Percentiles rank a stretch among this genome's conserved stretches.
Conservation (phyloP, 2,797 vertebrate species). For the Halcyon chelicuti region DNA sequence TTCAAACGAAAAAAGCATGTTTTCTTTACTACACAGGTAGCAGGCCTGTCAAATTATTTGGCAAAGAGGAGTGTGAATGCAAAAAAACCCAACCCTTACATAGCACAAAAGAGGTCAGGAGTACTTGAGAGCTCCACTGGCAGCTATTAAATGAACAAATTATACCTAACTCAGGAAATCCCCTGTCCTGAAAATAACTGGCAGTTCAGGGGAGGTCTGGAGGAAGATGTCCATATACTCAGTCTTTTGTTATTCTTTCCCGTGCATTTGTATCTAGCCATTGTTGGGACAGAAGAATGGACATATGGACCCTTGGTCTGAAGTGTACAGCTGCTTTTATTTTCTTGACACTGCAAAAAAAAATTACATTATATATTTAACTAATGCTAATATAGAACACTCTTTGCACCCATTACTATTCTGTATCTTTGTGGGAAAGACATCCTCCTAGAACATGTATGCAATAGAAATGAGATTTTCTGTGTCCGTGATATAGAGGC, state of each 20-base stretch:
- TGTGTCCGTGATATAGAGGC: background rate
- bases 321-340: background rate
- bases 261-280: background rate
- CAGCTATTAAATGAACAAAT: background rate
- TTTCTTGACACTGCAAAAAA: background rate
- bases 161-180: background rate
- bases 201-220: background rate
- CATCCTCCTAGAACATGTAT: background rate
- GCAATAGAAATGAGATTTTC: background rate
- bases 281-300: background rate
- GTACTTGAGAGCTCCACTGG: background rate
- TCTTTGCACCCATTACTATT: background rate
- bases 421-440: background rate
- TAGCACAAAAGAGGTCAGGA: background rate
- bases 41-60: background rate
- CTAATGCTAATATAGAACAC: background rate
- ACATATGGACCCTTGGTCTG: background rate
- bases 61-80: background rate
- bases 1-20: background rate
- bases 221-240: background rate
- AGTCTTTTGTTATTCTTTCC: background rate
- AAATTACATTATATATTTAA: background rate
- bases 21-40: background rate
- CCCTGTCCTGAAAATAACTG: background rate
- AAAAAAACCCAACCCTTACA: background rate